A percentile compares a stretch with the other conserved stretches of the same genome.
These are phyloP conservation scores for Myotis findleyi DNA, from an alignment of 2,797 vertebrate genomes.

Conservation along the genomic window DNA sequence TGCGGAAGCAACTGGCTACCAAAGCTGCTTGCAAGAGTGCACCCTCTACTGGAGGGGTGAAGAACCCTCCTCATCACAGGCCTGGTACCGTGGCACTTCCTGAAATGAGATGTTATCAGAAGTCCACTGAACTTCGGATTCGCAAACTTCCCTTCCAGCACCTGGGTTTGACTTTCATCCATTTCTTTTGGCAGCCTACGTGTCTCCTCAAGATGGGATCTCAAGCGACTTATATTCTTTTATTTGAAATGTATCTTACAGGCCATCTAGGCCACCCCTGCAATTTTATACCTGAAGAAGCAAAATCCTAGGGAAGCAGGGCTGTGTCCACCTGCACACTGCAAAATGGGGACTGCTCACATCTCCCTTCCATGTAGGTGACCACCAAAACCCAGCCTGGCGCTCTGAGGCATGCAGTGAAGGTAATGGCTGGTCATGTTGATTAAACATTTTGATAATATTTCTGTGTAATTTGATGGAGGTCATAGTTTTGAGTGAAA, in stretches of 20 bases:
- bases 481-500: not conserved
- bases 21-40: not conserved
- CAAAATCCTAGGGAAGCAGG: not conserved
- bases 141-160: not conserved
- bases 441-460: not conserved
- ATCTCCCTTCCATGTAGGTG: not conserved
- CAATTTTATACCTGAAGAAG: accelerated
- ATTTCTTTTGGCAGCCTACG: not conserved
- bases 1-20: not conserved
- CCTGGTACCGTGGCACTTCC: too few species aligned
- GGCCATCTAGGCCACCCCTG: not conserved
- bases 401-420: not conserved
- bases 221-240: not conserved
- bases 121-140: too few species aligned
- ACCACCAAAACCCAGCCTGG: too few species aligned
- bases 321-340: accelerated
- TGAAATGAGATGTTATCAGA: too few species aligned
- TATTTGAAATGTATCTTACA: not conserved
- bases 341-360: not conserved
- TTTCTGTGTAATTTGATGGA: slow-evolving; percentile 26
- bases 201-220: not conserved
- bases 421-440: not conserved
- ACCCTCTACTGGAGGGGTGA: not conserved
- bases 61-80: too few species aligned
- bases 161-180: not conserved